Evolutionary conservation across 2,113 vertebrate species (phyloP), one percentile per base, ranked within the genome.

Genomic region (Lycaon pictus): DNA sequence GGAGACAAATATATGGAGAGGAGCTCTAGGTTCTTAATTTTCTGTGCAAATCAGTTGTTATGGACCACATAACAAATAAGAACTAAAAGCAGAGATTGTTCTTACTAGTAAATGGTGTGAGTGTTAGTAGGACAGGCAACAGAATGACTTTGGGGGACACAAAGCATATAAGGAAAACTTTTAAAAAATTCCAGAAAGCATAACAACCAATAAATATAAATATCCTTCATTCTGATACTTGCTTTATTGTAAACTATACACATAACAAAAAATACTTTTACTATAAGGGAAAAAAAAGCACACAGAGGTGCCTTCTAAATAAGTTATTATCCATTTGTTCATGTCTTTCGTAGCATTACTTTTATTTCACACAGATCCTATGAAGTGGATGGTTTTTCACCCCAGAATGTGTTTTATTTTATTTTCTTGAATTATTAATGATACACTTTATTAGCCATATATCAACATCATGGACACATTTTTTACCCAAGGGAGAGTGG

Each of bases 341-440:
- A 55, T 29, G 76, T 71, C 51, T 89, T 93, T 94, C 43, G 60
- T 13, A 58, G 10, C 20, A 67, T 72, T 82, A 51, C 72, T 95
- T 90, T 97, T 96, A 65, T 87, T 81, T 92, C 93, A 12, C 83
- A 88, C 79, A 98, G 65, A 95, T 95, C 62, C 8, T 62, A n/a
- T 63, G 43, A 69, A 92, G 29, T 71, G 25, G n/a, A 53, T 9
- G 76, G 72, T 25, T 96, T 97, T 93, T 96, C 56, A 88, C n/a
- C 87, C n/a, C 43, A 87, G 83, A 96, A 89, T 95, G 76, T 71
- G 12, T 83, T 95, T 88, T 93, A 48, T 93, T 97, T 97, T 96
- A 82, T 91, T 96, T 94, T 88, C 53, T 69, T 96, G 79, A 95
- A 93, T 89, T 96, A 96, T 92, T 95, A 86, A 95, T 84, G 32